Evolutionary conservation across 2,888 invertebrate species (phyloP).

Genomic region (Drosophila anomalata): DNA sequence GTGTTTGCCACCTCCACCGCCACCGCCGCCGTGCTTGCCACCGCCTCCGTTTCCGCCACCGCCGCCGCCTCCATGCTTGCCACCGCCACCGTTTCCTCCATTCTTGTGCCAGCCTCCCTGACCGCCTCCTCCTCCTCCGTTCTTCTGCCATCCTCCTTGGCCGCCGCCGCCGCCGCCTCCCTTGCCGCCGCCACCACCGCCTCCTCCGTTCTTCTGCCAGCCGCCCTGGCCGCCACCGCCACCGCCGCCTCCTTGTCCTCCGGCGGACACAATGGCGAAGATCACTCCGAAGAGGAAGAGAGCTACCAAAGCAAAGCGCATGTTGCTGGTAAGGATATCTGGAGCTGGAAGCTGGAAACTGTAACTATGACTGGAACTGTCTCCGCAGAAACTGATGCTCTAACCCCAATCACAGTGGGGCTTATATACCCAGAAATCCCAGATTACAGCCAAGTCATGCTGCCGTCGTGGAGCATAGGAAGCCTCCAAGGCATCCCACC

Average conservation of each 20-base stretch:
- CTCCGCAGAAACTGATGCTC: conserved; percentile 28
- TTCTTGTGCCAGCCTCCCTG: conserved; percentile 23
- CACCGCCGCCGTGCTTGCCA: conserved; percentile 32
- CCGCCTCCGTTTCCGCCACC: conserved; percentile 35
- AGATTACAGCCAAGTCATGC: conserved; percentile 11
- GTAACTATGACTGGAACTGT: conserved; percentile 6
- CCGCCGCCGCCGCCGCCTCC: conserved; percentile 21
- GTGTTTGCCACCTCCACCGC: conserved; percentile 25
- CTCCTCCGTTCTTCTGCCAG: conserved; percentile 34
- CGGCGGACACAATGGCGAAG: conserved; percentile 62
- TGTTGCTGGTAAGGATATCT: conserved; percentile 38
- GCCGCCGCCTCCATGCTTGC: conserved; percentile 22
- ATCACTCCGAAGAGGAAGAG: conserved; percentile 55
- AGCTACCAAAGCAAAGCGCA: conserved; percentile 65
- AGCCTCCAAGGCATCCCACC: conserved; percentile 26
- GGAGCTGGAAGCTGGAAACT: conserved; percentile 3
- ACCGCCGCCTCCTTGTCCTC: conserved; percentile 57
- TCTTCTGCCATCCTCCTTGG: conserved; percentile 30
- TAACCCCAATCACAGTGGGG: conserved; percentile 26
- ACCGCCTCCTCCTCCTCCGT: conserved; percentile 23
- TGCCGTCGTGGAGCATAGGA: conserved; percentile 43
- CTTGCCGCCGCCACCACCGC: conserved; percentile 20
- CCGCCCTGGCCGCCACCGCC: conserved; percentile 40
- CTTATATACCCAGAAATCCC: conserved; percentile 13
- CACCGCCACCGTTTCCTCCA: conserved; percentile 20